These are phyloP conservation scores for Drosophila subpulchrella DNA, from an alignment of 1,140 invertebrate genomes.

Conservation along the genomic window DNA sequence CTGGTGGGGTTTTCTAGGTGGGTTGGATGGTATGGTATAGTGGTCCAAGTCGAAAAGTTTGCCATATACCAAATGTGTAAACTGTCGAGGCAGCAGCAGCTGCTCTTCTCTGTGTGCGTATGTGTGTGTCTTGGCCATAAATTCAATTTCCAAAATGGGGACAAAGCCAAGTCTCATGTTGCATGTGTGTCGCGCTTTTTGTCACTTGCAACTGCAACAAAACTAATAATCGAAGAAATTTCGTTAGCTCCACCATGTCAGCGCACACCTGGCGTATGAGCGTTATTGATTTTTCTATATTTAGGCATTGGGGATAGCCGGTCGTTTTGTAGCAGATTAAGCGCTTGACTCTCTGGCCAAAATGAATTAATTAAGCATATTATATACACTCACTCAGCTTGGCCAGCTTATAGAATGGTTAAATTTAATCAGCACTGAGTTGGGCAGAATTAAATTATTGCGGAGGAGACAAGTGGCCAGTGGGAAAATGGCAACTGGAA, in stretches of 20 bases:
- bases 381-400: conserved; percentile 5
- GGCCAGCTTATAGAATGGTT: conserved; percentile 10
- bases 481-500: conserved; percentile 13
- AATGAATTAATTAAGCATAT: conserved; percentile 25
- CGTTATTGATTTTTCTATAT: conserved; percentile 44
- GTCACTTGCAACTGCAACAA: conserved; percentile 65
- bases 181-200: conserved; percentile 64
- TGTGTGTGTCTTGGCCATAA: conserved; percentile 57
- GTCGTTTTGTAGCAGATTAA: conserved; percentile 28
- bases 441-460: conserved; percentile 31
- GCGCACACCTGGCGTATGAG: conserved; percentile 16
- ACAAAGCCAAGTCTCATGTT: conserved; percentile 28
- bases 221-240: conserved; percentile 50
- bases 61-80: conserved; percentile 34
- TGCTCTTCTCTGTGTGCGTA: neutral
- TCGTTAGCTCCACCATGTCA: conserved; percentile 19
- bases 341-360: neutral
- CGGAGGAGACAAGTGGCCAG: conserved; percentile 36
- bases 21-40: neutral
- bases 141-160: conserved; percentile 70
- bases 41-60: conserved; percentile 34
- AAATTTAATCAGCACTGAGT: conserved; percentile 23
- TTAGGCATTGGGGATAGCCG: conserved; percentile 23
- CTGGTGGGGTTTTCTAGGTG: conserved; percentile 1
- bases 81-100: conserved; percentile 46